Evolutionary conservation across 2,888 invertebrate species (phyloP).

Genomic region (Drosophila helvetica): DNA sequence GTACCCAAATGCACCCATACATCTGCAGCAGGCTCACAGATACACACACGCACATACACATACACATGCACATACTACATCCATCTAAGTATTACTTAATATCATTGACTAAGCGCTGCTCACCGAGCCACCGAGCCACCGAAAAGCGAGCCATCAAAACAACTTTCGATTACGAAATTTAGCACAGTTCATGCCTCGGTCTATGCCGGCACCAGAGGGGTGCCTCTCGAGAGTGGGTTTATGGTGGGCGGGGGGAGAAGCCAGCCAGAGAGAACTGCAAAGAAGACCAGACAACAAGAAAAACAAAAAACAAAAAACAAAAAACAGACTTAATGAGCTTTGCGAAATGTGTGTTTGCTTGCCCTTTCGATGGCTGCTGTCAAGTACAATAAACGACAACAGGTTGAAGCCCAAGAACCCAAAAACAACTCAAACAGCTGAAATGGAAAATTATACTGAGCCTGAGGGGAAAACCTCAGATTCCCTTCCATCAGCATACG

Average conservation of each 20-base stretch:
- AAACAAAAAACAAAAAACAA: slow-evolving; percentile 24
- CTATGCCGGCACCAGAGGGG: not conserved
- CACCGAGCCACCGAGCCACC: too few species aligned
- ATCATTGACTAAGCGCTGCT: slow-evolving; percentile 70
- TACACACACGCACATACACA: slow-evolving; percentile 3
- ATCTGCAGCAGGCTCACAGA: not conserved
- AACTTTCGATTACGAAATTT: slow-evolving; percentile 78
- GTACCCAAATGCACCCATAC: slow-evolving; percentile 22
- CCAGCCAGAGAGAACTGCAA: slow-evolving; percentile 19
- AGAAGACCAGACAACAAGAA: slow-evolving; percentile 16
- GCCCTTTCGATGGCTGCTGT: slow-evolving; percentile 78
- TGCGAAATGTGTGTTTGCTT: slow-evolving; percentile 77
- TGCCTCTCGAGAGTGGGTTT: not conserved
- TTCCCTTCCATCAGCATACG: not conserved
- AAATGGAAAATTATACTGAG: slow-evolving; percentile 23
- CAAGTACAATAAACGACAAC: slow-evolving; percentile 78
- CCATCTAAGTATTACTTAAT: slow-evolving; percentile 71
- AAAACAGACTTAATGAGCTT: slow-evolving; percentile 72
- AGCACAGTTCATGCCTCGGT: slow-evolving; percentile 56
- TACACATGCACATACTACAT: slow-evolving; percentile 9
- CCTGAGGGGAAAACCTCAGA: not conserved
- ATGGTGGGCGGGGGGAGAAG: not conserved
- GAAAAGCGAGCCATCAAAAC: slow-evolving; percentile 70
- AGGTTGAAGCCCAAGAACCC: slow-evolving; percentile 72
- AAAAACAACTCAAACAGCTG: slow-evolving; percentile 34